Evolutionary conservation across 2,113 vertebrate genomes (phyloP).

Genomic region (Bubo bubo): DNA sequence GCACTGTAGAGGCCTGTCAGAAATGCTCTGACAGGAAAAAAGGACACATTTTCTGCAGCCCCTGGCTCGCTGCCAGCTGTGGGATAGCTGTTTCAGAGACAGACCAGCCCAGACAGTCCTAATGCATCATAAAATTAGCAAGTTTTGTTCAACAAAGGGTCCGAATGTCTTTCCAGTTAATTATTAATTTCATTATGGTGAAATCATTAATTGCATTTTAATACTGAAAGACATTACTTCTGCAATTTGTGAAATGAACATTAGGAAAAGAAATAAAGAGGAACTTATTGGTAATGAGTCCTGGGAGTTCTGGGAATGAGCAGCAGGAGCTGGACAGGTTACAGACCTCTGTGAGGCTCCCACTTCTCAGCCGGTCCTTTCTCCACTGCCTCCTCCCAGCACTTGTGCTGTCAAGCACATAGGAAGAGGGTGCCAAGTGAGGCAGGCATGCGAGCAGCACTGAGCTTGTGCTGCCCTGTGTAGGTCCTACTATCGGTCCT

Average conservation of each 20-base stretch:
- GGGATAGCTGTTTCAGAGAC: not conserved
- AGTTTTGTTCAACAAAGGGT: conserved; percentile 12
- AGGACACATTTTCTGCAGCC: not conserved
- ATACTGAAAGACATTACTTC: not conserved
- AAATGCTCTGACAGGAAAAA: not conserved
- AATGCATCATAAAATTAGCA: not conserved
- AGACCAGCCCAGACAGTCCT: not conserved
- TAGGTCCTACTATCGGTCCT: not conserved
- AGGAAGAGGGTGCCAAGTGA: not conserved
- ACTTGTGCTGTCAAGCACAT: fast-evolving
- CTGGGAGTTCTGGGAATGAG: not conserved
- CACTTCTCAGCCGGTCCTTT: not conserved
- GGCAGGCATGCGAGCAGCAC: not conserved
- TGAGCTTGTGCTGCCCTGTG: not conserved
- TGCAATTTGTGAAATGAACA: not conserved
- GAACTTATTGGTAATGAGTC: not conserved
- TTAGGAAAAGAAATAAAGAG: not conserved
- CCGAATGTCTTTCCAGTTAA: conserved; percentile 2
- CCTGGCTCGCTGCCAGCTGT: not conserved
- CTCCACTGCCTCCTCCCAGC: not conserved
- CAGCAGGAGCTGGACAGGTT: not conserved
- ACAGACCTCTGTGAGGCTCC: not conserved
- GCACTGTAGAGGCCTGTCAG: not conserved
- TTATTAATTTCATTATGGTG: conserved; percentile 19
- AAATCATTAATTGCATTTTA: conserved; percentile 38